These are phyloP conservation scores for Anthonomus grandis DNA, from an alignment of 1,140 invertebrate genomes.

Conservation along the genomic window DNA sequence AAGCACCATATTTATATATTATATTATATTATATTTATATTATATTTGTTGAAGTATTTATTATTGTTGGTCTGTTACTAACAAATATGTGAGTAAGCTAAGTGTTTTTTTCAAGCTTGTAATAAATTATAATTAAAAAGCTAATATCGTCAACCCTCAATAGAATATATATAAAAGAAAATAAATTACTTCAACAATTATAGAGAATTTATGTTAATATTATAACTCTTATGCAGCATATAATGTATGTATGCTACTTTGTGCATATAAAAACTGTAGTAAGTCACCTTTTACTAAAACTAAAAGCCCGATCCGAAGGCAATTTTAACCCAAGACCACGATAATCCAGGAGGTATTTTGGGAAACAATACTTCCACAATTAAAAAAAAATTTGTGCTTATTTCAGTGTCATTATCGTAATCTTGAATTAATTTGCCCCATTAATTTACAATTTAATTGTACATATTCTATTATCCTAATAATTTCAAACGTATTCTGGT, in stretches of 20 bases:
- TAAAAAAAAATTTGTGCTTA: conserved; percentile 18
- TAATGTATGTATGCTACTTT: conserved; percentile 19
- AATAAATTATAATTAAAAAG: too few species aligned
- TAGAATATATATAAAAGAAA: too few species aligned
- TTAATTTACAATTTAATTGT: conserved; percentile 7
- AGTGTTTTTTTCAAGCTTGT: too few species aligned
- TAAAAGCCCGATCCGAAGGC: conserved; percentile 3
- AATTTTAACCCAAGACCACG: neutral
- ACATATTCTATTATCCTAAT: conserved; percentile 25
- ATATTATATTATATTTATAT: too few species aligned
- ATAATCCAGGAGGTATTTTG: conserved; percentile 12
- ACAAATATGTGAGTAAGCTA: too few species aligned
- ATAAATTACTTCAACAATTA: too few species aligned
- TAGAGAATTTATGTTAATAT: too few species aligned
- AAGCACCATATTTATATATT: conserved; percentile 45
- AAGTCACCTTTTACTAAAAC: conserved; percentile 1
- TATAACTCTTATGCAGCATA: too few species aligned
- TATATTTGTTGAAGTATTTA: too few species aligned
- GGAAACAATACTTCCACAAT: conserved; percentile 14
- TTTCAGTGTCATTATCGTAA: too few species aligned
- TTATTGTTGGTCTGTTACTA: too few species aligned
- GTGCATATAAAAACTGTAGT: conserved; percentile 7
- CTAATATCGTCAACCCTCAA: too few species aligned
- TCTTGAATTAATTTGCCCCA: neutral
- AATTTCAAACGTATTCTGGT: conserved; percentile 20